These are phyloP conservation scores for Sinocyclocheilus rhinocerous DNA, from an alignment of 2,113 vertebrate species.

Conservation along the genomic window DNA sequence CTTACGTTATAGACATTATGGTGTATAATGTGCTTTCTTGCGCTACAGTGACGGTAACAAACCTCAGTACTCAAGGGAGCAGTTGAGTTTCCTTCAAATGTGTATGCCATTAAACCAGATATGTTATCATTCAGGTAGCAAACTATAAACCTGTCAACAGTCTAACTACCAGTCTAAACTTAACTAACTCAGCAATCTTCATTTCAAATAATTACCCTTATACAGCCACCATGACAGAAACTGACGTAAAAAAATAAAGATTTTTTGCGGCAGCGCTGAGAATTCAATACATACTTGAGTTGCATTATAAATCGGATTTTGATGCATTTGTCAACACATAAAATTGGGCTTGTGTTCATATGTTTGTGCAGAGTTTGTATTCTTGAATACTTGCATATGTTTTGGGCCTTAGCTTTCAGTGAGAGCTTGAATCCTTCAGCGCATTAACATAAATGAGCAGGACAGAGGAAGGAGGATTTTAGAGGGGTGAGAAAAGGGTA, in stretches of 20 bases:
- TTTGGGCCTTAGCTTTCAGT: not conserved
- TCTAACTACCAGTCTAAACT: not conserved
- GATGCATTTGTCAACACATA: not conserved
- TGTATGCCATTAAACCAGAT: not conserved
- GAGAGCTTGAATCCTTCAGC: not conserved
- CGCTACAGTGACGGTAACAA: not conserved
- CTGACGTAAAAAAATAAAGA: not conserved
- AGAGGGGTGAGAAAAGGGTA: too few species aligned
- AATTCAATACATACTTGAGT: not conserved
- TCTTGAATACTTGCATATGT: not conserved
- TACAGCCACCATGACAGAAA: not conserved
- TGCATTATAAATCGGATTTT: not conserved
- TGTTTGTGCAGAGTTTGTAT: not conserved
- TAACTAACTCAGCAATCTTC: not conserved
- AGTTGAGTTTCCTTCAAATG: not conserved
- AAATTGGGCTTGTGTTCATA: not conserved
- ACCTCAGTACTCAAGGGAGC: not conserved
- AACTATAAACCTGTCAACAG: conserved; percentile 2
- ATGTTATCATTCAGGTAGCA: not conserved
- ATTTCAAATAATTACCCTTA: not conserved
- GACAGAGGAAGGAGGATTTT: too few species aligned
- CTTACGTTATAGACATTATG: not conserved
- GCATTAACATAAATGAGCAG: not conserved
- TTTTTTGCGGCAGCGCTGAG: not conserved
- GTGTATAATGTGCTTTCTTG: not conserved